Percentiles rank a stretch among this genome's conserved stretches.
Conservation (phyloP, 2,888 invertebrate species). For the Hololepta plana region DNA sequence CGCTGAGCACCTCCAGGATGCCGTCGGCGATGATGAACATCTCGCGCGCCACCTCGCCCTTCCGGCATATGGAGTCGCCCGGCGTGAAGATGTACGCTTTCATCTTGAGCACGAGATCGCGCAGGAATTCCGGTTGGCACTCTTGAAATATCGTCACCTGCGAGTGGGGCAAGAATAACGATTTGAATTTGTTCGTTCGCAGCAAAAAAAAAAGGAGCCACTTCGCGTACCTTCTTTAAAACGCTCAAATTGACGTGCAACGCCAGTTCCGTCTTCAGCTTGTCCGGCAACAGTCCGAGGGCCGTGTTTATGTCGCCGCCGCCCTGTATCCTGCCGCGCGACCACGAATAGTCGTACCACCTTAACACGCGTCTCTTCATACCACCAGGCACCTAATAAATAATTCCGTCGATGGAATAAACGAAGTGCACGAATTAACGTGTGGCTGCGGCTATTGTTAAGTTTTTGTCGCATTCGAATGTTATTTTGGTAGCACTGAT, state of each 20-base stretch:
- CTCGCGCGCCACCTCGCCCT: slow-evolving; percentile 77
- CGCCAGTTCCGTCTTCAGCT: slow-evolving; percentile 90
- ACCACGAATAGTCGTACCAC: slow-evolving; percentile 99
- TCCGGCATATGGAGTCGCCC: slow-evolving; percentile 89
- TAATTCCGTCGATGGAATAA: no score
- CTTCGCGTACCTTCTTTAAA: slow-evolving; percentile 74
- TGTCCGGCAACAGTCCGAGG: slow-evolving; percentile 81
- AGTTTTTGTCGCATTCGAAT: no score
- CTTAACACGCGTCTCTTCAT: slow-evolving; percentile 91
- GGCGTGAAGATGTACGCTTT: slow-evolving; percentile 96
- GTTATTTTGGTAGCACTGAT: no score
- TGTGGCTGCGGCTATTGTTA: no score
- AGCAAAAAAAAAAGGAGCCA: neutral
- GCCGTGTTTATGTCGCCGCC: slow-evolving; percentile 94
- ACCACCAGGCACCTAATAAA: slow-evolving; percentile 63
- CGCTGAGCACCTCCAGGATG: slow-evolving; percentile 87
- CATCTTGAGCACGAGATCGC: slow-evolving; percentile 94
- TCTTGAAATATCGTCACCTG: slow-evolving; percentile 93
- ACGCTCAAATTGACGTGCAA: slow-evolving; percentile 90
- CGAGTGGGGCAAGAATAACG: neutral
- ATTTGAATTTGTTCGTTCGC: no score
- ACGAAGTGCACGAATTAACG: no score
- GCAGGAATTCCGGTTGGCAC: slow-evolving; percentile 93
- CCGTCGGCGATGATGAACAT: slow-evolving; percentile 99
- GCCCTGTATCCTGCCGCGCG: slow-evolving; percentile 85